Base-by-base conservation (phyloP, 2,113 vertebrate genomes). In the Mirounga angustirostris region DNA sequence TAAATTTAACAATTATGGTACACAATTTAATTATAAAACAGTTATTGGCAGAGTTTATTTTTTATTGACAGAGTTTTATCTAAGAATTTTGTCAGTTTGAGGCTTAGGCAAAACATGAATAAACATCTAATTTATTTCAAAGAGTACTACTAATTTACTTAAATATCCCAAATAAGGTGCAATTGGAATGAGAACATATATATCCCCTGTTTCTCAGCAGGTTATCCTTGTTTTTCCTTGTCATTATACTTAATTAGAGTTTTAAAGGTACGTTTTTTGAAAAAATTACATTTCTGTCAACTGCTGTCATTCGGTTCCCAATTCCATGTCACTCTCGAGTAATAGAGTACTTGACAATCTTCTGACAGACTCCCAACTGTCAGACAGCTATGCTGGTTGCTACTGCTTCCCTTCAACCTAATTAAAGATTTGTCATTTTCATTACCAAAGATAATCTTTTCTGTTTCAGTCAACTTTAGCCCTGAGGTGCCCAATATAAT, bases 361-460 rank as follows among this genome's bases (percentile, higher is more conserved):
- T 89, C 88, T 97, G 91, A 95, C 82, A 97, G 71, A 88, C 40
- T 73, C 6, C 19, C 52, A 54, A 5, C 89, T 90, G 46, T 74
- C 79, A 87, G 1, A 58, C 69, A 93, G 19, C 28, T 82, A 40
- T 28, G 16, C 58, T 91, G 52, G 96, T 84, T 63, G 21, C 40
- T 69, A 36, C 2, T 7, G 3, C 36, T 73, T 63, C 33, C 54
- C 19, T 96, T 95, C 24, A 81, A 82, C n/a, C 15, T 94, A 91
- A 97, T 96, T 95, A 93, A 97, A 96, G 71, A 97, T 97, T 94
- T 93, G 81, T 85, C 85, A 81, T 56, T 95, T 98, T 91, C 46
- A 81, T 80, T 36, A 88, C 11, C 26, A 89, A 76, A 71, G 59
- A 40, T 59, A 81, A 50, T 81, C 16, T 56, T 89, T 93, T 89